phyloP scores from a whole-genome alignment of 2,113 vertebrate species.

The Elephantulus edwardii region DNA sequence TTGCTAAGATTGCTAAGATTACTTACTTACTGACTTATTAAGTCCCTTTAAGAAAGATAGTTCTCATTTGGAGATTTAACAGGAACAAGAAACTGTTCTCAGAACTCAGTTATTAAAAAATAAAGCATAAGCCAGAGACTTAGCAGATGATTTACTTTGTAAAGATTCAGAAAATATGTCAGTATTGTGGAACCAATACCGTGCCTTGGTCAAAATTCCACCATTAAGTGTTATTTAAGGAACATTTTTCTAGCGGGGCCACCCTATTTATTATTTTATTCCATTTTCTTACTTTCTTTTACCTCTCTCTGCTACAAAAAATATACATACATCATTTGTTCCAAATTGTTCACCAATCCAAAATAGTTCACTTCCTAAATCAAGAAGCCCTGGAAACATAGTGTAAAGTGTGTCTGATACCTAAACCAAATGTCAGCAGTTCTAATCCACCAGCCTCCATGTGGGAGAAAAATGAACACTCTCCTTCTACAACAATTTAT shows the following conservation, averaged over 20 bases:
- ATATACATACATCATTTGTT: no score
- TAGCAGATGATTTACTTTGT: not conserved
- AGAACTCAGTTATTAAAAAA: slow-evolving; percentile 1
- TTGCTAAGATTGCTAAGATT: not conserved
- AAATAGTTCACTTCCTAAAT: not conserved
- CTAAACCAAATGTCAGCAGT: no score
- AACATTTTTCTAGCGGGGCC: not conserved
- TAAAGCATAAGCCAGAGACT: not conserved
- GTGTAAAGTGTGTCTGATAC: no score
- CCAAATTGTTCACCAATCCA: not conserved
- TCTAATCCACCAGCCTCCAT: no score
- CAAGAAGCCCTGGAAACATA: no score
- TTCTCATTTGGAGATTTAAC: slow-evolving; percentile 5
- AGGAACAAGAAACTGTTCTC: not conserved
- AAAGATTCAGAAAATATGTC: slow-evolving; percentile 5
- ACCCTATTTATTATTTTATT: not conserved
- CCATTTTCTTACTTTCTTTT: not conserved
- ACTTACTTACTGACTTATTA: not conserved
- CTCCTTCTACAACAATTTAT: no score
- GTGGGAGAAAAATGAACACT: no score
- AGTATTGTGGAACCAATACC: not conserved
- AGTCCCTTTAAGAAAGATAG: not conserved
- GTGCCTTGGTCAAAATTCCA: not conserved
- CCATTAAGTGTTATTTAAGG: not conserved
- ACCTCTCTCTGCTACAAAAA: not conserved